These are phyloP conservation scores for Campylomormyrus numenius DNA, from an alignment of 2,113 vertebrate genomes.

Conservation along the genomic window DNA sequence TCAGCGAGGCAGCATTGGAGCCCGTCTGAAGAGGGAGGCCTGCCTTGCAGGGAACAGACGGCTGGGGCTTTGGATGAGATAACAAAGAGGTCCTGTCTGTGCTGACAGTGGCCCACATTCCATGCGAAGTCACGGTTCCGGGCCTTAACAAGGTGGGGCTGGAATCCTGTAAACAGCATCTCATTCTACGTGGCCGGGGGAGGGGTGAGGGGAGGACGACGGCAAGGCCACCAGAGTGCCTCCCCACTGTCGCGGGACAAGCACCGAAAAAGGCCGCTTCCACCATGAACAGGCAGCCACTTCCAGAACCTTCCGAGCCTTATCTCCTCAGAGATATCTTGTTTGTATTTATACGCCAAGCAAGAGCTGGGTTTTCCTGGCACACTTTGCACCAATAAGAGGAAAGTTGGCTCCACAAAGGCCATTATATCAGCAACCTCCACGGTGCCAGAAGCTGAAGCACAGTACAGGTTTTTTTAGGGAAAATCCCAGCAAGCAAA, in stretches of 20 bases:
- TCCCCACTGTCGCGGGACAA: not conserved
- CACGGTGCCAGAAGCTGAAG: slow-evolving; percentile 33
- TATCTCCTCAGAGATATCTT: slow-evolving; percentile 18
- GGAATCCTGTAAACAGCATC: slow-evolving; percentile 7
- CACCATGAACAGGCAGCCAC: not conserved
- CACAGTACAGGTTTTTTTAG: slow-evolving; percentile 29
- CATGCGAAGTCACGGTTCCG: slow-evolving; percentile 15
- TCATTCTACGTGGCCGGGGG: not conserved
- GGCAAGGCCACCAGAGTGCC: not conserved
- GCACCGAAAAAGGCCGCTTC: not conserved
- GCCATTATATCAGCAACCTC: slow-evolving; percentile 47
- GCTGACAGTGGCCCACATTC: not conserved
- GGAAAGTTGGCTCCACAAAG: slow-evolving; percentile 51
- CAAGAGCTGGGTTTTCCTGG: slow-evolving; percentile 42
- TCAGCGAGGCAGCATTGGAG: not conserved
- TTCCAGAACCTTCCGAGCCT: slow-evolving; percentile 10
- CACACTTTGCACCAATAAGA: slow-evolving; percentile 44
- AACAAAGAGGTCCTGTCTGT: slow-evolving; percentile 23
- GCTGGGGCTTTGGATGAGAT: slow-evolving; percentile 5
- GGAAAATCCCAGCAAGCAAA: slow-evolving; percentile 21
- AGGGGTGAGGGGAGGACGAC: not conserved
- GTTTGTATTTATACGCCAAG: slow-evolving; percentile 18
- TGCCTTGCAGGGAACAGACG: not conserved
- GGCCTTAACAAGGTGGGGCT: slow-evolving; percentile 13
- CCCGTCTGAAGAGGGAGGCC: not conserved